phyloP scores from a whole-genome alignment of 2,888 invertebrate genomes.

The Kuschelorhynchus macadamiae region DNA sequence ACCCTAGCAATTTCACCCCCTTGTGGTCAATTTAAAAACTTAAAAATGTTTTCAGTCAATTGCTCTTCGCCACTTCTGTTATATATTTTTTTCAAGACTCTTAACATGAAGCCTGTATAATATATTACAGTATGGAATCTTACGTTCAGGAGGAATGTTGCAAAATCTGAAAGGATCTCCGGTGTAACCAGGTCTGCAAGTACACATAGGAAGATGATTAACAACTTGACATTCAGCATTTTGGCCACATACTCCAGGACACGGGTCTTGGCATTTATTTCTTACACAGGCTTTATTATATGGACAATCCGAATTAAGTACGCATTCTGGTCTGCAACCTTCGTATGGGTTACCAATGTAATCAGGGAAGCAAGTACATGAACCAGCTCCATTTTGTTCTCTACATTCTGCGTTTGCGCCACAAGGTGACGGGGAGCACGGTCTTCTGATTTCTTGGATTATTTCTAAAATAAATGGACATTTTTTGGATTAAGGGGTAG shows the following conservation, averaged over 20 bases:
- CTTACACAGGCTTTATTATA: constrained; percentile 79
- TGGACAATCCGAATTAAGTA: constrained; percentile 80
- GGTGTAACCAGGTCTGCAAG: constrained; percentile 79
- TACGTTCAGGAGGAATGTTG: constrained; percentile 58
- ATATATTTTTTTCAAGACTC: too few species aligned
- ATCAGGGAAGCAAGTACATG: constrained; percentile 80
- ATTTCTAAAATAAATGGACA: constrained; percentile 70
- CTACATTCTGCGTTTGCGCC: constrained; percentile 83
- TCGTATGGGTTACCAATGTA: constrained; percentile 86
- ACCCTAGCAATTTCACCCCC: too few species aligned
- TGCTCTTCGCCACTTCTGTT: too few species aligned
- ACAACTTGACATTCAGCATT: constrained; percentile 82
- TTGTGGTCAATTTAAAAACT: too few species aligned
- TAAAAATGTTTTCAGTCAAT: too few species aligned
- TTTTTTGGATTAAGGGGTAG: constrained; percentile 62
- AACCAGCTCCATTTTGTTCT: constrained; percentile 76
- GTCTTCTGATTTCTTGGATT: constrained; percentile 71
- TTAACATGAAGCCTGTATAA: too few species aligned
- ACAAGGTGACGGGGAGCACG: constrained; percentile 84
- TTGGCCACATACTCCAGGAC: constrained; percentile 83
- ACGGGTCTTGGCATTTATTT: constrained; percentile 84
- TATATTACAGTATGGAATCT: too few species aligned
- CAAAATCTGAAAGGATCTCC: constrained; percentile 69
- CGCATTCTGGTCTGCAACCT: constrained; percentile 82
- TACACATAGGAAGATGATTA: constrained; percentile 80